Evolutionary conservation across 23 tunicate species (phyloP), one percentile per base, ranked within the genome.

Genomic region (Botrylloides violaceus): DNA sequence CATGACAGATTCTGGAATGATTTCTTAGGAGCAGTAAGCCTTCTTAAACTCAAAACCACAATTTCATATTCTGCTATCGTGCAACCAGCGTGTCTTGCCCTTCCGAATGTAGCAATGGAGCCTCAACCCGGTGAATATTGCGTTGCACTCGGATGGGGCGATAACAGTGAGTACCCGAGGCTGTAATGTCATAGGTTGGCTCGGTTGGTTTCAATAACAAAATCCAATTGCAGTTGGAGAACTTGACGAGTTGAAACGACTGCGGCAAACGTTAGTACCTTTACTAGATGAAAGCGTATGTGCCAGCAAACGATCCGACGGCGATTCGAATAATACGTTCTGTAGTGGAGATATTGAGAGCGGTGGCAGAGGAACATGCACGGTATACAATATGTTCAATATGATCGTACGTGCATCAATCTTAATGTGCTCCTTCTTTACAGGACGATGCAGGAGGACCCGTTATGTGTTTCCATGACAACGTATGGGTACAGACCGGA

Each of bases 361-460:
- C 29, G 77, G 64, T 25, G 64, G 77, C 9, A 65, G 29, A 0
- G 65, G 23, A 4, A 12, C 77, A 27, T 72, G 65, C 70, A 32
- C 20, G 35, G 65, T 57, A 55, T 49, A 21, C n/a, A n/a, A n/a
- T n/a, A n/a, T n/a, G n/a, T n/a, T n/a, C n/a, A n/a, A n/a, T n/a
- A n/a, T n/a, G n/a, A n/a, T n/a, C n/a, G n/a, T n/a, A n/a, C n/a
- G n/a, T n/a, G n/a, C n/a, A n/a, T n/a, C n/a, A n/a, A n/a, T n/a
- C n/a, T n/a, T n/a, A n/a, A n/a, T n/a, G n/a, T n/a, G n/a, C n/a
- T n/a, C n/a, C n/a, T n/a, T n/a, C n/a, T 22, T 2, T 1, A 0
- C 73, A 77, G 81, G 60, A 49, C 39, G 81, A 77, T 65, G 36
- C 61, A 12, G 80, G 80, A 26, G 80, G 80, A 4, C 80, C 80